Conservation (phyloP, 2,797 vertebrate species). For the Corythornis leucogaster region DNA sequence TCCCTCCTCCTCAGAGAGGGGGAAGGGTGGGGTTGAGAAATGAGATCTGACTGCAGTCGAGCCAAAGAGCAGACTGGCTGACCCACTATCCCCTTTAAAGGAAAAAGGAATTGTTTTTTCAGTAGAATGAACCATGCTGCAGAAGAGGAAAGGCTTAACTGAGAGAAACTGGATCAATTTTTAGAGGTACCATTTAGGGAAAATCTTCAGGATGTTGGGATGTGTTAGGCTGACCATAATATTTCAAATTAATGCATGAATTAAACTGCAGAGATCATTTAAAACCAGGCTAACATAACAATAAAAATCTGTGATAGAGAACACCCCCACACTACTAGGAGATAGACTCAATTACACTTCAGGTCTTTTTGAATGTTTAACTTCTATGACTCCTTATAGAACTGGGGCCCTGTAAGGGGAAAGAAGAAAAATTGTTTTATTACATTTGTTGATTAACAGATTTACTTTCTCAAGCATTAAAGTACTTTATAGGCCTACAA, state of each 20-base stretch:
- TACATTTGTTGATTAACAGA: slow-evolving; percentile 17
- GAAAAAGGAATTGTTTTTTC: slow-evolving; percentile 66
- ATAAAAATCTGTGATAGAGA: slow-evolving; percentile 4
- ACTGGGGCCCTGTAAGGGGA: not conserved
- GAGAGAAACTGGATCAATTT: slow-evolving; percentile 10
- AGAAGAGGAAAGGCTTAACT: slow-evolving; percentile 22
- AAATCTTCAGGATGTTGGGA: not conserved
- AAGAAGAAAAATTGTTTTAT: not conserved
- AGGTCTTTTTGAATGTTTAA: slow-evolving; percentile 36
- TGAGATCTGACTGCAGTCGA: slow-evolving; percentile 53
- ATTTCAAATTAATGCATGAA: not conserved
- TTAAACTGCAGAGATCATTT: not conserved
- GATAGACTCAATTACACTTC: slow-evolving; percentile 17
- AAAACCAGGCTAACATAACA: slow-evolving; percentile 5
- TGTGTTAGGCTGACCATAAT: not conserved
- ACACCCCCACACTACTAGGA: not conserved
- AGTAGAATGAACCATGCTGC: slow-evolving; percentile 25
- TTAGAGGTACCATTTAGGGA: not conserved
- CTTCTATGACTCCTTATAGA: not conserved
- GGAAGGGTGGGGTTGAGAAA: slow-evolving; percentile 64
- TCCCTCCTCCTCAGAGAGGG: slow-evolving; percentile 43
- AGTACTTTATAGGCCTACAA: not conserved
- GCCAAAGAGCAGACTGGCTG: slow-evolving; percentile 65
- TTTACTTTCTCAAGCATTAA: not conserved
- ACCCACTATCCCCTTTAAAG: slow-evolving; percentile 59